Conservation (phyloP, 2,113 vertebrate genomes). For the Mixornis gularis region DNA sequence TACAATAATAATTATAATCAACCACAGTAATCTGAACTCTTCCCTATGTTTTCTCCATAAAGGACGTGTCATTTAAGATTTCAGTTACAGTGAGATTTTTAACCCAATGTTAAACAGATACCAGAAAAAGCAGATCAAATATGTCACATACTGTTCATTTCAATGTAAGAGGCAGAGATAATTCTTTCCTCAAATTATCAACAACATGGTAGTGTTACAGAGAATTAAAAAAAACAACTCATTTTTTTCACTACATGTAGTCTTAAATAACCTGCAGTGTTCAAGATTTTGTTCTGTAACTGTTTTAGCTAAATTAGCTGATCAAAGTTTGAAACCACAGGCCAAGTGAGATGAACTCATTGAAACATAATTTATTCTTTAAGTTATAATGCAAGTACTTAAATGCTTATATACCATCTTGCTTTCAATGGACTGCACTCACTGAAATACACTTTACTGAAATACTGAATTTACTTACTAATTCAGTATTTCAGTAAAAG, state of each 20-base stretch:
- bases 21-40: background rate
- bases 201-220: rapidly evolving
- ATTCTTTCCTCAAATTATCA: background rate
- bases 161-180: background rate
- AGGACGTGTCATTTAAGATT: background rate
- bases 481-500: background rate
- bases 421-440: background rate
- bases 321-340: background rate
- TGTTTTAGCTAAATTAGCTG: background rate
- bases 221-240: background rate
- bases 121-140: background rate
- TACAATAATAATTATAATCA: background rate
- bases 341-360: background rate
- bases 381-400: background rate
- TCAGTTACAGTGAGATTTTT: background rate
- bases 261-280: background rate
- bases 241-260: background rate
- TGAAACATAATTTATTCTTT: background rate
- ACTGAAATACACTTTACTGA: too few species aligned
- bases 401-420: background rate
- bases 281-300: background rate
- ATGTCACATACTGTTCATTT: background rate
- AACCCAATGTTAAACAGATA: background rate
- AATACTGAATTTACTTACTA: background rate
- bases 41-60: background rate